phyloP scores from a whole-genome alignment of 2,797 vertebrate species.

The Poeciliopsis turneri region DNA sequence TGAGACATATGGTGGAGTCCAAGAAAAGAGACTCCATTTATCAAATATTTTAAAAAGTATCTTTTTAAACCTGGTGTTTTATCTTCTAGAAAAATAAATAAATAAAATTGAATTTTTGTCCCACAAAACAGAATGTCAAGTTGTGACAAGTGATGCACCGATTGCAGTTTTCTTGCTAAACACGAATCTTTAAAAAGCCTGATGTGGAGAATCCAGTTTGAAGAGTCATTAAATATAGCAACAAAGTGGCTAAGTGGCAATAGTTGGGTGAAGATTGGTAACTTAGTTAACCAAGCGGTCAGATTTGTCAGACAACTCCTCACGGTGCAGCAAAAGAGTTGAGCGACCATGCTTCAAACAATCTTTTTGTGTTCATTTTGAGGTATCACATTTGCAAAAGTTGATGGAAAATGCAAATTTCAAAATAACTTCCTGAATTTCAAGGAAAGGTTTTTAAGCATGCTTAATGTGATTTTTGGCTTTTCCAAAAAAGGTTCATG shows the following conservation, averaged over 20 bases:
- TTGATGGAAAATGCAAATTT: background rate
- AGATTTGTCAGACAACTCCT: background rate
- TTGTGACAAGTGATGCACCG: background rate
- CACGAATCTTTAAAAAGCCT: background rate
- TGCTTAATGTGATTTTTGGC: background rate
- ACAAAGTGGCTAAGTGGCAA: background rate
- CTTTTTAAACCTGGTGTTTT: conserved; percentile 36
- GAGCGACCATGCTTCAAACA: background rate
- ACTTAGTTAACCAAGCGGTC: background rate
- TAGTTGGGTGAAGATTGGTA: background rate
- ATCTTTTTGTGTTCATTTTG: background rate
- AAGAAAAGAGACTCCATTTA: conserved; percentile 45
- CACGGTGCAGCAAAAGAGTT: background rate
- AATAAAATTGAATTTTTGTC: conserved; percentile 19
- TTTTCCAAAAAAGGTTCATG: background rate
- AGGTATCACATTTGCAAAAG: background rate
- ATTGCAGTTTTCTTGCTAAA: background rate
- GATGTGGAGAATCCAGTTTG: background rate
- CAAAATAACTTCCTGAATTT: background rate
- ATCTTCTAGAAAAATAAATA: conserved; percentile 22
- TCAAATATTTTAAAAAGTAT: conserved; percentile 53
- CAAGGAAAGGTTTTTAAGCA: background rate
- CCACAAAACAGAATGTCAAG: conserved; percentile 33
- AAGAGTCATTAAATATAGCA: background rate
- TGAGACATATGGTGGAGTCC: conserved; percentile 47